These are phyloP conservation scores for Lacerta agilis DNA, from an alignment of 2,797 vertebrate species.

Conservation along the genomic window DNA sequence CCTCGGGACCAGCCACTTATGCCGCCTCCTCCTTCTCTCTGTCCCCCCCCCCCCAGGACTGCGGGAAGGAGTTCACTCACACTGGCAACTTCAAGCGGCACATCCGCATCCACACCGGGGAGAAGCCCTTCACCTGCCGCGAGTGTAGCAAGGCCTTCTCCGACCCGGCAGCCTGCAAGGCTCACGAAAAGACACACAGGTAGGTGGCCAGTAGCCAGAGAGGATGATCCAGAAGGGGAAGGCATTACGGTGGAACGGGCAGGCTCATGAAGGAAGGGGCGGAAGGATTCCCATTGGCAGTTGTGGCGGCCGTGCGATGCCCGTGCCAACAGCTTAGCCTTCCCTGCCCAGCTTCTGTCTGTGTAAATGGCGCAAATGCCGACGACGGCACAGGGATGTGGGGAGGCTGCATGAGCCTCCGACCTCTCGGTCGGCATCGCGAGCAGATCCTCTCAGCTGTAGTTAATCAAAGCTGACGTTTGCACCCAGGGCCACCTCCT, in stretches of 20 bases:
- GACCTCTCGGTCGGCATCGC: too few relatives aligned
- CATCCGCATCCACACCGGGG: constrained; percentile 97
- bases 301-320: accelerated
- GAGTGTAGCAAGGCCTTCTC: constrained; percentile 97
- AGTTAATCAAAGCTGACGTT: too few relatives aligned
- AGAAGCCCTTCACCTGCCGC: constrained; percentile 95
- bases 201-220: not conserved
- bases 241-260: not conserved
- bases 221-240: not conserved
- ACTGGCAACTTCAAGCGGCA: constrained; percentile 97
- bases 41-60: constrained; percentile 81
- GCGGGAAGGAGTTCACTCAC: constrained; percentile 98
- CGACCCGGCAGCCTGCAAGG: constrained; percentile 96
- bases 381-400: too few relatives aligned
- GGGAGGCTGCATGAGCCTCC: too few relatives aligned
- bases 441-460: too few relatives aligned
- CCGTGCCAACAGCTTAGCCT: too few relatives aligned
- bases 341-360: too few relatives aligned
- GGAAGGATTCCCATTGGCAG: too few relatives aligned
- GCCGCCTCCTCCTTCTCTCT: not conserved
- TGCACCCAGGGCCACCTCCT: not conserved
- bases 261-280: not conserved
- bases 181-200: constrained; percentile 98
- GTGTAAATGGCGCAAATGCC: too few relatives aligned
- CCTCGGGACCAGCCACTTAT: not conserved